Conservation (phyloP, 2,888 invertebrate genomes). For the Hirtodrosophila cameraria region DNA sequence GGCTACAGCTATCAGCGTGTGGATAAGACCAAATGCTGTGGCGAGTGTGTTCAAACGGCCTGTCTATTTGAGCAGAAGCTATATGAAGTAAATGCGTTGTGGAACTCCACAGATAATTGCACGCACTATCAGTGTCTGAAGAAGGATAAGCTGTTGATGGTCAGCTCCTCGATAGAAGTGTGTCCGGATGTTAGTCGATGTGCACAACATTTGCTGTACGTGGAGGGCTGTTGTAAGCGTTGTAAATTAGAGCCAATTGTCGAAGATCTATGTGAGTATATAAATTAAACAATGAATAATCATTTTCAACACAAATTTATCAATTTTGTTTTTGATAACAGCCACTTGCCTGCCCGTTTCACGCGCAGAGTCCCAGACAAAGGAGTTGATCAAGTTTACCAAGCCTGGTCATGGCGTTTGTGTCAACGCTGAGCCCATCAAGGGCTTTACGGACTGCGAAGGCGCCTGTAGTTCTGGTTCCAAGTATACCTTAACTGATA, state of each 20-base stretch:
- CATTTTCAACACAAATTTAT: no score
- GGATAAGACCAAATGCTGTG: constrained; percentile 86
- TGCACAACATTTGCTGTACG: constrained; percentile 85
- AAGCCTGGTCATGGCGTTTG: constrained; percentile 87
- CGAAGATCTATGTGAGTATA: constrained; percentile 66
- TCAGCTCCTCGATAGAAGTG: constrained; percentile 85
- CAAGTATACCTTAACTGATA: constrained; percentile 86
- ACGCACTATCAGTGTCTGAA: constrained; percentile 86
- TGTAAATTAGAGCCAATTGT: constrained; percentile 86
- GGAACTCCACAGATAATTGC: constrained; percentile 88
- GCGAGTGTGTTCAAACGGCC: constrained; percentile 86
- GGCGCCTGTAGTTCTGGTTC: constrained; percentile 90
- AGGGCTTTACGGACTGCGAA: constrained; percentile 88
- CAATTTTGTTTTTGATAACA: constrained; percentile 66
- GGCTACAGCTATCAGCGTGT: constrained; percentile 86
- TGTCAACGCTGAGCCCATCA: constrained; percentile 86
- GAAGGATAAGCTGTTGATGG: constrained; percentile 85
- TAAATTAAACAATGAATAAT: no score
- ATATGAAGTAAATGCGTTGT: constrained; percentile 85
- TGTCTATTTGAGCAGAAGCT: constrained; percentile 86
- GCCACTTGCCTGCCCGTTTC: constrained; percentile 86
- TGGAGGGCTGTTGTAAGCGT: constrained; percentile 88
- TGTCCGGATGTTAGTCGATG: constrained; percentile 89
- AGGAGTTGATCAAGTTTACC: constrained; percentile 86
- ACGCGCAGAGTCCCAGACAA: constrained; percentile 85